A percentile compares a stretch with the other conserved stretches of the same genome.
phyloP scores from a whole-genome alignment of 2,113 vertebrate genomes.

The Equus quagga region DNA sequence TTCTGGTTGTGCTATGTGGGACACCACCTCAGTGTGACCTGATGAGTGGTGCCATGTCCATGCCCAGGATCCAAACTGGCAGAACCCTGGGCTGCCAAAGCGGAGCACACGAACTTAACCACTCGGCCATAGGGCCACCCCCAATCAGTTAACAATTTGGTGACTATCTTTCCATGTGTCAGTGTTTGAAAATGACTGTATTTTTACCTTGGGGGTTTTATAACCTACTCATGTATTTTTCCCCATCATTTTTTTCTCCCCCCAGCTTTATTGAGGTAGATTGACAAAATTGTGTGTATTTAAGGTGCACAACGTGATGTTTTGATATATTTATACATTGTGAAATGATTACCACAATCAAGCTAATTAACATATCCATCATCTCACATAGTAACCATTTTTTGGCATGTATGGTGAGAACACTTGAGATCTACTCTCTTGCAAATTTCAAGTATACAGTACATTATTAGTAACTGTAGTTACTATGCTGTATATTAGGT shows the following conservation, averaged over 20 bases:
- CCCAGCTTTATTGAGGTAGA: not conserved
- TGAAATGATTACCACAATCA: not conserved
- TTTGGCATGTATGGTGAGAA: not conserved
- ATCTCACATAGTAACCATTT: not conserved
- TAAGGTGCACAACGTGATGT: not conserved
- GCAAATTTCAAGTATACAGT: not conserved
- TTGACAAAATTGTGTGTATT: not conserved
- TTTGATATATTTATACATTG: not conserved
- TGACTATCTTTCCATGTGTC: not conserved
- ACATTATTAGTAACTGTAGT: not conserved
- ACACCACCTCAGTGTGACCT: too few species aligned
- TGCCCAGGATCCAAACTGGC: too few species aligned
- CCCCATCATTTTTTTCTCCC: not conserved
- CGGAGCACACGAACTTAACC: too few species aligned
- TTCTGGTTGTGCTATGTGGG: too few species aligned
- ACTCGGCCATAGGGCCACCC: too few species aligned
- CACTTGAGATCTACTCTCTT: not conserved
- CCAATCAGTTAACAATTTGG: not conserved
- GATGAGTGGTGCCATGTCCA: too few species aligned
- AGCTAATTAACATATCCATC: not conserved
- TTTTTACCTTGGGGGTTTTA: not conserved
- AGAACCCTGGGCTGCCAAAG: too few species aligned
- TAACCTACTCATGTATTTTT: not conserved
- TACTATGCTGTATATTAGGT: not conserved
- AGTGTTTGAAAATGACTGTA: not conserved